Percentiles rank a stretch among this genome's conserved stretches.
Conservation (phyloP, 1,140 invertebrate species). For the Hyphantria cunea region DNA sequence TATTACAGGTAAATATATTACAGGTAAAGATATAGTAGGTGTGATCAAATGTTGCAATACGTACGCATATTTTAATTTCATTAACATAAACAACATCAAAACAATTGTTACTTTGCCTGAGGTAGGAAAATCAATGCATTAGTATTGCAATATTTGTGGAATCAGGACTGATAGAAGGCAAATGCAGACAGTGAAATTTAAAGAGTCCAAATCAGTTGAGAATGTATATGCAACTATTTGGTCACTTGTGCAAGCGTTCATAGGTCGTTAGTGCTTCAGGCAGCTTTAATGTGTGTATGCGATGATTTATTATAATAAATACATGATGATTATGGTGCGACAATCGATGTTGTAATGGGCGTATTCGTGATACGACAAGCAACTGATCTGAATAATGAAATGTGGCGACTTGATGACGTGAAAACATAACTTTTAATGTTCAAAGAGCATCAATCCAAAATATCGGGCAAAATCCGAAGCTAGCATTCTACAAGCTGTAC, state of each 20-base stretch:
- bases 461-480: conserved; percentile 66
- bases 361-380: conserved; percentile 15
- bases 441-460: conserved; percentile 64
- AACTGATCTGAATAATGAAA: conserved; percentile 15
- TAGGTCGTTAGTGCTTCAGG: conserved; percentile 20
- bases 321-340: conserved; percentile 19
- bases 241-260: conserved; percentile 25
- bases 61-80: not conserved
- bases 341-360: conserved; percentile 11
- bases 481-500: conserved; percentile 74
- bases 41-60: conserved; percentile 12
- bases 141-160: conserved; percentile 11
- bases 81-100: not conserved
- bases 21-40: conserved; percentile 15
- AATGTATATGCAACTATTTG: not conserved
- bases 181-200: conserved; percentile 9
- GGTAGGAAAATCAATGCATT: not conserved
- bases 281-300: conserved; percentile 8
- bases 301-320: conserved; percentile 15
- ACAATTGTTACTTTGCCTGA: not conserved
- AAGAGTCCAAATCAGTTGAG: conserved; percentile 15
- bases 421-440: conserved; percentile 47
- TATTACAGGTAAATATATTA: conserved; percentile 24
- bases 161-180: conserved; percentile 6
- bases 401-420: conserved; percentile 21